phyloP scores from a whole-genome alignment of 2,113 vertebrate species.

The Phyllostomus discolor region DNA sequence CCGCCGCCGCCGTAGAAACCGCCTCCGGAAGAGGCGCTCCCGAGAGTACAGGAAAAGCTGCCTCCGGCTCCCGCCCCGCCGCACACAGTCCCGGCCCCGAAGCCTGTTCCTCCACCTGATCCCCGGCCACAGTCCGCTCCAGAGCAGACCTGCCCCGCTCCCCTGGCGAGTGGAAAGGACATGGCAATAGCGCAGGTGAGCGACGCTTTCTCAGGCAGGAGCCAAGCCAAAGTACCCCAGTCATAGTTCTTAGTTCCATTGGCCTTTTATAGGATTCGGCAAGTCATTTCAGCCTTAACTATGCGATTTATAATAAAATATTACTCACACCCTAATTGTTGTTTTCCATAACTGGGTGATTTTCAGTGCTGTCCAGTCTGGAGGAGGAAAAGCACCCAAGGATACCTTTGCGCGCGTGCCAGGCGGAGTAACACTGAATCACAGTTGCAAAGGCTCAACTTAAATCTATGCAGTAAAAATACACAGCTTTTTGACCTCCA shows the following conservation, averaged over 20 bases:
- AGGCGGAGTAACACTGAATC: constrained; percentile 31
- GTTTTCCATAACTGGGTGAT: constrained; percentile 49
- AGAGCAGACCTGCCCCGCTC: constrained; percentile 44
- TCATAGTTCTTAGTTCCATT: background rate
- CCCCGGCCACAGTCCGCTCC: constrained; percentile 19
- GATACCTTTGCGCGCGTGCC: constrained; percentile 27
- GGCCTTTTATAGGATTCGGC: constrained; percentile 61
- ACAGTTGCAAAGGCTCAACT: constrained; percentile 7
- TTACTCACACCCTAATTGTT: constrained; percentile 56
- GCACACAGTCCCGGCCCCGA: background rate
- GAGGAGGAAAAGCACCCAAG: constrained; percentile 50
- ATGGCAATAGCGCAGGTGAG: constrained; percentile 8
- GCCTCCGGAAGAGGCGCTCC: constrained; percentile 26
- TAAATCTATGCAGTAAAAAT: constrained; percentile 7
- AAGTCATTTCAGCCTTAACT: background rate
- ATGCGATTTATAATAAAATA: constrained; percentile 39
- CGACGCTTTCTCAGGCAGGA: background rate
- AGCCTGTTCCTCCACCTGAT: constrained; percentile 23
- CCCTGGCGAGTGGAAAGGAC: constrained; percentile 59
- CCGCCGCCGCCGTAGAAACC: background rate
- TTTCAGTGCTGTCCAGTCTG: constrained; percentile 51
- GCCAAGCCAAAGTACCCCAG: background rate
- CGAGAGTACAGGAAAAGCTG: constrained; percentile 38
- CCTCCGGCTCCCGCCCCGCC: background rate
- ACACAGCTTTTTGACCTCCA: background rate